These are phyloP conservation scores for Gallinago jamesoni DNA, from an alignment of 2,113 vertebrate genomes.

Conservation along the genomic window DNA sequence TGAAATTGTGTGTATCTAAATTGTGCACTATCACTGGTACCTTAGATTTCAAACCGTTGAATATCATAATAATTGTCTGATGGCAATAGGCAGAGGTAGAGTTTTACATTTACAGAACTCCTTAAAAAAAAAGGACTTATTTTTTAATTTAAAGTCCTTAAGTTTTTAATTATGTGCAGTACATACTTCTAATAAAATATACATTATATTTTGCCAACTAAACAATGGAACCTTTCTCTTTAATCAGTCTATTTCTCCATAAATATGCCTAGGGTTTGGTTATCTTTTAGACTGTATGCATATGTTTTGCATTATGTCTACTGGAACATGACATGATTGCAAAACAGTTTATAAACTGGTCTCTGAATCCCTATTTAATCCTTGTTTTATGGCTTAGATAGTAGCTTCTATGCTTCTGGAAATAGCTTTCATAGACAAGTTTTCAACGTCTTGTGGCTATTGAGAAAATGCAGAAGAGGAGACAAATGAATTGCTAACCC, in stretches of 20 bases:
- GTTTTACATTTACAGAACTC: neutral
- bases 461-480: neutral
- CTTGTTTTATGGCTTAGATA: neutral
- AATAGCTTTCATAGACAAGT: neutral
- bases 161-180: neutral
- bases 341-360: neutral
- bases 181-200: neutral
- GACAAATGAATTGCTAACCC: neutral
- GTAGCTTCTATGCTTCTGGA: neutral
- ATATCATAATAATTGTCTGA: neutral
- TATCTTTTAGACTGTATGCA: neutral
- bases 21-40: neutral
- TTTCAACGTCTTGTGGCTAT: neutral
- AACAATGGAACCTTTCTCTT: neutral
- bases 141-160: neutral
- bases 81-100: neutral
- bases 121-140: accelerated
- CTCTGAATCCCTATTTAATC: neutral
- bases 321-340: neutral
- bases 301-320: neutral
- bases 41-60: neutral
- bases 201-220: neutral
- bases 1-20: neutral
- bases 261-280: neutral
- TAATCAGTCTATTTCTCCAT: neutral